Percentiles rank a stretch among this genome's conserved stretches.
phyloP scores from a whole-genome alignment of 2,888 invertebrate genomes.

The Epinotia ramella region DNA sequence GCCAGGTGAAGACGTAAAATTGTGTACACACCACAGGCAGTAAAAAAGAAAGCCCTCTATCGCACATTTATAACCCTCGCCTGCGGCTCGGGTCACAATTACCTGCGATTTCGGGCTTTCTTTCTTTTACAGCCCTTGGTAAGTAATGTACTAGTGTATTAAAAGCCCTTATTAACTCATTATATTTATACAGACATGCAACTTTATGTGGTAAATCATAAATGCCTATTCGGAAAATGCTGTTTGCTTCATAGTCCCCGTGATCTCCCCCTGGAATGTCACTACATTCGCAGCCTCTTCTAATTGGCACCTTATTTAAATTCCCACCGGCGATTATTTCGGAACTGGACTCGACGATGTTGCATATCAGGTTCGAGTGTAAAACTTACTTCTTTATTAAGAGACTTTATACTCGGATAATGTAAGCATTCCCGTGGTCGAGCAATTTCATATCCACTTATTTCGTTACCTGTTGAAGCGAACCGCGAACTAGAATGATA shows the following conservation, averaged over 20 bases:
- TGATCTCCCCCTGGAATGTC: constrained; percentile 56
- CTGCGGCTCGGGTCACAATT: too few relatives aligned
- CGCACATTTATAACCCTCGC: too few relatives aligned
- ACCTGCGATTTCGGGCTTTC: too few relatives aligned
- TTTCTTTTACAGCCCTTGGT: too few relatives aligned
- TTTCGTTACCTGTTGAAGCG: constrained; percentile 58
- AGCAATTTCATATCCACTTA: constrained; percentile 70
- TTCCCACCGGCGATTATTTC: constrained; percentile 73
- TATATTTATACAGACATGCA: too few relatives aligned
- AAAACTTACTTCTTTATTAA: constrained; percentile 79
- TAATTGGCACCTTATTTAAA: constrained; percentile 82
- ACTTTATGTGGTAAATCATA: too few relatives aligned
- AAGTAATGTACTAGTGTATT: too few relatives aligned
- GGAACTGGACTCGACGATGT: constrained; percentile 66
- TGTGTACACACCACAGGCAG: too few relatives aligned
- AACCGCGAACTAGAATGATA: neutral
- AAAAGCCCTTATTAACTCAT: too few relatives aligned
- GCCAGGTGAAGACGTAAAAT: too few relatives aligned
- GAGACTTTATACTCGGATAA: constrained; percentile 65
- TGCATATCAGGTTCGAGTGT: constrained; percentile 71
- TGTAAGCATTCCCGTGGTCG: constrained; percentile 66
- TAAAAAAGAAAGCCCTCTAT: too few relatives aligned
- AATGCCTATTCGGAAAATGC: neutral
- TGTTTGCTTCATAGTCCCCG: neutral
- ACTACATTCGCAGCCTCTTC: constrained; percentile 63